phyloP scores from a whole-genome alignment of 2,888 invertebrate species.

The Nephrotoma guestfalica region DNA sequence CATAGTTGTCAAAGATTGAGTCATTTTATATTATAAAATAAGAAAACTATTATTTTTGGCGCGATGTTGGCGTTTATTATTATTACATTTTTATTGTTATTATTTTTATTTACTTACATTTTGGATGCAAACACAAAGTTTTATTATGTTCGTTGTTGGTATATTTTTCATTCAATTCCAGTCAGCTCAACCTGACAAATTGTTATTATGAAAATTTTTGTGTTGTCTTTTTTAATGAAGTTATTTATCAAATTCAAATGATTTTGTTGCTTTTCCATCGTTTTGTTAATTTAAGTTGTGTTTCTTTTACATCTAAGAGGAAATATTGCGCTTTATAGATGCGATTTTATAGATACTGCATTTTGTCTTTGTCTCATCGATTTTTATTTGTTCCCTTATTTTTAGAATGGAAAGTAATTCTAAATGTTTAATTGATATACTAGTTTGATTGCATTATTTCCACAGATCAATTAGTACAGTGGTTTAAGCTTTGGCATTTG shows the following conservation, averaged over 20 bases:
- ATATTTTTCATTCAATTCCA: not conserved
- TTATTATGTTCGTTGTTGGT: not conserved
- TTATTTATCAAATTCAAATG: not conserved
- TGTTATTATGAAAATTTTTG: not conserved
- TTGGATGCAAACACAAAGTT: not conserved
- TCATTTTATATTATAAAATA: not conserved
- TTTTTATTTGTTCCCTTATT: too few species aligned
- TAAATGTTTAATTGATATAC: too few species aligned
- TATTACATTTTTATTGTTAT: not conserved
- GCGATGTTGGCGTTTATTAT: not conserved
- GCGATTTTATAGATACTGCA: too few species aligned
- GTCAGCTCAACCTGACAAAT: not conserved
- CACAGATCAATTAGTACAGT: too few species aligned
- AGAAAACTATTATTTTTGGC: not conserved
- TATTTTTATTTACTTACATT: not conserved
- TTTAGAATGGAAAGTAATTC: too few species aligned
- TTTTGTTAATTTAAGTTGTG: not conserved
- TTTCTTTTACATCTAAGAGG: too few species aligned
- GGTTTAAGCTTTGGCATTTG: too few species aligned
- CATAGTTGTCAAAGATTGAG: not conserved
- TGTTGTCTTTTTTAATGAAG: not conserved
- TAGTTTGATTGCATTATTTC: too few species aligned
- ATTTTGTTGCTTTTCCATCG: not conserved
- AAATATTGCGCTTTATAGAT: too few species aligned
- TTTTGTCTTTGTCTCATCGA: too few species aligned